Evolutionary conservation across 2,113 vertebrate species (phyloP), one percentile per base, ranked within the genome.

Genomic region (Camelus dromedarius): DNA sequence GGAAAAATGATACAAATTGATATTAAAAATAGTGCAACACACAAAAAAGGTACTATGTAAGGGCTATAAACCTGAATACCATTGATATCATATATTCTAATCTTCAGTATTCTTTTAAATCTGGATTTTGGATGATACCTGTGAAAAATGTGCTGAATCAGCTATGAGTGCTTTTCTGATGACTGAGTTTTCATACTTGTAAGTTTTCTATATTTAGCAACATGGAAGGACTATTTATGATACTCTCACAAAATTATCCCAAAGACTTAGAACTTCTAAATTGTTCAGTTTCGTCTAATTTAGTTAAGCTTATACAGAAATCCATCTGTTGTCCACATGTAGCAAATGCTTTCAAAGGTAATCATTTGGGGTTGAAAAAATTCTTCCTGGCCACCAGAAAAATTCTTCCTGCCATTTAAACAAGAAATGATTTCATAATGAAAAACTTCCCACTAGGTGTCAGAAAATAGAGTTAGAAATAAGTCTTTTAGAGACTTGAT

Each of bases 91-190:
- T 54, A 69, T 50, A 10, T 42, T 93, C 56, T 84, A 15, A 84
- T 88, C 13, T 54, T 84, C 64, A 26, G 62, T 81, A 66, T 52
- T 4, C 24, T 83, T 96, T 60, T 46, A 94, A 93, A 60, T 72
- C 7, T 0, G 28, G 3, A 56, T 32, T 6, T 60, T 56, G 24
- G 15, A 35, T 69, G 67, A 72, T 69, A 76, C 24, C 1, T 46
- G 24, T 64, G 22, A 77, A 67, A 84, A 56, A 72, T 38, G 24
- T 79, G 10, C 73, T 87, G 26, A 67, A 26, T 87, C 16, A 42
- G 10, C 67, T 79, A 48, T 69, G 82, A 24, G 62, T 79, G 14
- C 50, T 90, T 77, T 81, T 46, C 67, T 73, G 84, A 80, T 67
- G 42, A 38, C 32, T 56, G 24, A 22, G 20, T 54, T 60, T 26